Percentiles rank a stretch among this genome's conserved stretches.
Evolutionary conservation across 2,888 invertebrate species (phyloP).

Genomic region (Phortica magna): DNA sequence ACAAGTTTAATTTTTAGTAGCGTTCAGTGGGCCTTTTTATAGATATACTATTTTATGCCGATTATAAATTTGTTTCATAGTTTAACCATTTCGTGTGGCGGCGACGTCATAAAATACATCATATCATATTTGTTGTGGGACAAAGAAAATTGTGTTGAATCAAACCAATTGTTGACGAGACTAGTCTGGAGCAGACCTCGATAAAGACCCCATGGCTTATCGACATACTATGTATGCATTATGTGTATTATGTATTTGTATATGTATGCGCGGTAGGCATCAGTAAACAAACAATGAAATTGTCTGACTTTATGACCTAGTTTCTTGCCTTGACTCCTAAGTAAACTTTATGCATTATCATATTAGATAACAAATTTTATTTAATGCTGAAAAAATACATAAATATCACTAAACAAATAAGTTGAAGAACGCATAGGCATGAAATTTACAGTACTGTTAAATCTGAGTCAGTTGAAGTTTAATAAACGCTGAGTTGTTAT

Average conservation of each 20-base stretch:
- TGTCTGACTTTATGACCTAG: slow-evolving; percentile 11
- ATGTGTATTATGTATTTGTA: no score
- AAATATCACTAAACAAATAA: not conserved
- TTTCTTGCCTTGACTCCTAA: not conserved
- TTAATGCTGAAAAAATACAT: not conserved
- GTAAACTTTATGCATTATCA: not conserved
- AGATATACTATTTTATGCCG: not conserved
- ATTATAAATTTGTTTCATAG: not conserved
- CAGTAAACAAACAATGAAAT: not conserved
- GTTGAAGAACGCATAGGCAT: no score
- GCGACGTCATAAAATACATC: not conserved
- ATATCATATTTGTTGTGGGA: not conserved
- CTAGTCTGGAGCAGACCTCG: not conserved
- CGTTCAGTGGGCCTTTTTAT: not conserved
- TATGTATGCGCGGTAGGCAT: not conserved
- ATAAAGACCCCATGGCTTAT: not conserved
- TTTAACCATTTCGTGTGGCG: not conserved
- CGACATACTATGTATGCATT: not conserved
- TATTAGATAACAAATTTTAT: no score
- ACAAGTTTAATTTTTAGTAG: no score
- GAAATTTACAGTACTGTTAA: not conserved
- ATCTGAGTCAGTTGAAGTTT: not conserved
- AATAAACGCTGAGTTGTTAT: not conserved
- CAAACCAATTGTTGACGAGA: not conserved
- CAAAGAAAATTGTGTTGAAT: not conserved